These are phyloP conservation scores for Listronotus bonariensis DNA, from an alignment of 1,140 invertebrate species.

Conservation along the genomic window DNA sequence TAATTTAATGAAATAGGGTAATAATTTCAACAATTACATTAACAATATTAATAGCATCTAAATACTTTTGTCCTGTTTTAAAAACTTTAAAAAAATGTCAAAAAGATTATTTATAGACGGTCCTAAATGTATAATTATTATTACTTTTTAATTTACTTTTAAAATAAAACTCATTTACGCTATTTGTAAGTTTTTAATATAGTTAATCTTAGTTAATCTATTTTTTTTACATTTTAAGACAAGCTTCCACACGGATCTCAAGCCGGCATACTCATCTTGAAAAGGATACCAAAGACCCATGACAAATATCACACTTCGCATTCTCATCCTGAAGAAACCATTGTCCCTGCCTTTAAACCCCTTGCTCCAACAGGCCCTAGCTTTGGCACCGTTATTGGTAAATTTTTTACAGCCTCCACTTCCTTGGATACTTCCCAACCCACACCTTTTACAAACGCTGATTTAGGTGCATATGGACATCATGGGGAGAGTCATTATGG, in stretches of 20 bases:
- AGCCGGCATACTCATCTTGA: constrained; percentile 46
- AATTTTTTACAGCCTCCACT: constrained; percentile 44
- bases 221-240: constrained; percentile 38
- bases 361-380: constrained; percentile 34
- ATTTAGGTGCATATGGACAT: constrained; percentile 1
- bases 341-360: constrained; percentile 39
- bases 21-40: too few relatives aligned
- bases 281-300: constrained; percentile 42
- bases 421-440: constrained; percentile 42
- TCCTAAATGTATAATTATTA: too few relatives aligned
- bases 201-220: neutral
- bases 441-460: constrained; percentile 33
- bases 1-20: too few relatives aligned
- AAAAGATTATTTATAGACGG: too few relatives aligned
- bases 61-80: too few relatives aligned
- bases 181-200: too few relatives aligned
- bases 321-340: constrained; percentile 24
- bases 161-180: too few relatives aligned
- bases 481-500: constrained; percentile 2
- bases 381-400: constrained; percentile 43
- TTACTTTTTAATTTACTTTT: too few relatives aligned
- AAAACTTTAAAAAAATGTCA: too few relatives aligned
- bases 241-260: constrained; percentile 37
- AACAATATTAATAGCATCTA: too few relatives aligned
- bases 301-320: constrained; percentile 29